These are phyloP conservation scores for Myopa testacea DNA, from an alignment of 2,888 invertebrate species.

Conservation along the genomic window DNA sequence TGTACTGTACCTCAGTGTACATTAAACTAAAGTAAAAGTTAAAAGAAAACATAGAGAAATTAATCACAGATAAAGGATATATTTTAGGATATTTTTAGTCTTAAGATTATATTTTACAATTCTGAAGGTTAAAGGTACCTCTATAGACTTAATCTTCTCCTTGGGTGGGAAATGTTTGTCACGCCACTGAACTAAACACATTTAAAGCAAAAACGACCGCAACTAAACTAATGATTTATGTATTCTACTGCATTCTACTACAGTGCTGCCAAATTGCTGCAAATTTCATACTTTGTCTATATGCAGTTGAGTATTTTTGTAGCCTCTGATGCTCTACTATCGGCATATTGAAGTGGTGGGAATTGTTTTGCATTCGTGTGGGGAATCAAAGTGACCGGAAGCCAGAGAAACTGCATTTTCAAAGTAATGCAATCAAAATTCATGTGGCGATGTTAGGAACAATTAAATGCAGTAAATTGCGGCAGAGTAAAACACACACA, in stretches of 20 bases:
- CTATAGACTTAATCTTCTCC: too few species aligned
- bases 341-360: background rate
- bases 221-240: conserved; percentile 20
- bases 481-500: background rate
- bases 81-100: too few species aligned
- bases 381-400: background rate
- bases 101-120: too few species aligned
- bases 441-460: conserved; percentile 9
- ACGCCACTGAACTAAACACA: background rate
- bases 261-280: conserved; percentile 20
- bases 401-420: background rate
- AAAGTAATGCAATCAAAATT: conserved; percentile 24
- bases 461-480: conserved; percentile 33
- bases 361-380: background rate
- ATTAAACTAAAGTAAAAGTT: too few species aligned
- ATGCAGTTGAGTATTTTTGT: too few species aligned
- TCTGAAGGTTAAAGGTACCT: too few species aligned
- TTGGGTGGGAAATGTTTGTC: background rate
- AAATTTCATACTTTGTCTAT: background rate
- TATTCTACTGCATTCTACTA: background rate
- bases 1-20: too few species aligned
- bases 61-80: too few species aligned
- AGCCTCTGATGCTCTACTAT: background rate
- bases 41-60: too few species aligned
- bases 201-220: background rate